Evolutionary conservation across 2,113 vertebrate species (phyloP).

Genomic region (Myodes glareolus): DNA sequence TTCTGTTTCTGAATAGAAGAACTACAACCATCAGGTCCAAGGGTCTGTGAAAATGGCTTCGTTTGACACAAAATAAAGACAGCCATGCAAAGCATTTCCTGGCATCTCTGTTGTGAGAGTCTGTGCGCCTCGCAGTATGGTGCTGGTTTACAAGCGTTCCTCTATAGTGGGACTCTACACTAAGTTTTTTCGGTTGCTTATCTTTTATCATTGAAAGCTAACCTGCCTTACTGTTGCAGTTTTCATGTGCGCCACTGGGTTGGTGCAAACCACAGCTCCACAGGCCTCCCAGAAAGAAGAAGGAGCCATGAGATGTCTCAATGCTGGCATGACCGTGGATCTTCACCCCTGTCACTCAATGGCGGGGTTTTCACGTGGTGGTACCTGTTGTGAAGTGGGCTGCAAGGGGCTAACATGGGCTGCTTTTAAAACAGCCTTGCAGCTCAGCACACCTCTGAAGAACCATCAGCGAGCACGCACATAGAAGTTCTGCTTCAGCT

Average conservation of each 20-base stretch:
- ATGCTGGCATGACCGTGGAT: not conserved
- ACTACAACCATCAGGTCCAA: not conserved
- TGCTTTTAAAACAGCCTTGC: constrained; percentile 64
- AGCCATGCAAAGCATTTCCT: not conserved
- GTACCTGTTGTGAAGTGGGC: not conserved
- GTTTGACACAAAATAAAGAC: constrained; percentile 54
- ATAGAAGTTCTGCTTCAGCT: constrained; percentile 41
- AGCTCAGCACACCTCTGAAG: constrained; percentile 50
- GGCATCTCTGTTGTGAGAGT: not conserved
- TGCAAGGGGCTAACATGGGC: constrained; percentile 57
- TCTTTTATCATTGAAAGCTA: not conserved
- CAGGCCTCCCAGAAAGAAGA: constrained; percentile 26
- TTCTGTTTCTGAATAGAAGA: constrained; percentile 17
- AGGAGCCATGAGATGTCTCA: not conserved
- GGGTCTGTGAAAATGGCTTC: constrained; percentile 51
- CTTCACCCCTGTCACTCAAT: not conserved
- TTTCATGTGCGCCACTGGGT: constrained; percentile 24
- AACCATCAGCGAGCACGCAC: constrained; percentile 27
- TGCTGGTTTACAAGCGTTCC: not conserved
- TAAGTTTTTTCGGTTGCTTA: not conserved
- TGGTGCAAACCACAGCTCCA: constrained; percentile 29
- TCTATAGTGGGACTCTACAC: not conserved
- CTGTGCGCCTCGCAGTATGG: not conserved
- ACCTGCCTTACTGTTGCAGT: constrained; percentile 34
- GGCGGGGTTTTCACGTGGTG: constrained; percentile 36